Evolutionary conservation across 2,797 vertebrate genomes (phyloP).

Genomic region (Gallinago nigripennis): DNA sequence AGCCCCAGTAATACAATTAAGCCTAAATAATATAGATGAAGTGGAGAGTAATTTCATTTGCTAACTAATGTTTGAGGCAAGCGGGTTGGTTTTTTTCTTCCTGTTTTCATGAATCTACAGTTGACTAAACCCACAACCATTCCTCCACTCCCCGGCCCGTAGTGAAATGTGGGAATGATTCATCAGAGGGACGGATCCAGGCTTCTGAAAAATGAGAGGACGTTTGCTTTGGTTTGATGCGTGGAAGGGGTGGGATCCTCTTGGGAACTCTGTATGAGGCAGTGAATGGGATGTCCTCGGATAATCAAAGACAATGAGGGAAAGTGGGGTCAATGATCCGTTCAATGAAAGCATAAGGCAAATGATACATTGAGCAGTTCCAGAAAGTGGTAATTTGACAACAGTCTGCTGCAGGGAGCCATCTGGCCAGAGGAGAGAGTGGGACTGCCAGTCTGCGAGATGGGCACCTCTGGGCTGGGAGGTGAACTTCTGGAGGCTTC

Average conservation of each 20-base stretch:
- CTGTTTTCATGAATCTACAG: neutral
- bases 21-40: conserved; percentile 53
- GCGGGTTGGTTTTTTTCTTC: fast-evolving
- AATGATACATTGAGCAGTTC: neutral
- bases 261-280: neutral
- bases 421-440: neutral
- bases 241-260: conserved; percentile 16
- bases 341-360: conserved; percentile 42
- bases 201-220: neutral
- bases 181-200: neutral
- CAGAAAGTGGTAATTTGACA: neutral
- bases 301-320: conserved; percentile 54
- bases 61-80: conserved; percentile 1
- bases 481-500: neutral
- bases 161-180: neutral
- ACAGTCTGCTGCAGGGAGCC: neutral
- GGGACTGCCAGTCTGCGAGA: neutral
- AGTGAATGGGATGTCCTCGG: conserved; percentile 23
- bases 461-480: neutral
- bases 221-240: neutral
- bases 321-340: conserved; percentile 40
- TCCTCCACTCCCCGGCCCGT: neutral
- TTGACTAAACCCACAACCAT: neutral
- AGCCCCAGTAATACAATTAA: conserved; percentile 39
- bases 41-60: conserved; percentile 49